Percentiles rank a stretch among this genome's conserved stretches.
Evolutionary conservation across 2,797 vertebrate genomes (phyloP).

Genomic region (Podargus strigoides): DNA sequence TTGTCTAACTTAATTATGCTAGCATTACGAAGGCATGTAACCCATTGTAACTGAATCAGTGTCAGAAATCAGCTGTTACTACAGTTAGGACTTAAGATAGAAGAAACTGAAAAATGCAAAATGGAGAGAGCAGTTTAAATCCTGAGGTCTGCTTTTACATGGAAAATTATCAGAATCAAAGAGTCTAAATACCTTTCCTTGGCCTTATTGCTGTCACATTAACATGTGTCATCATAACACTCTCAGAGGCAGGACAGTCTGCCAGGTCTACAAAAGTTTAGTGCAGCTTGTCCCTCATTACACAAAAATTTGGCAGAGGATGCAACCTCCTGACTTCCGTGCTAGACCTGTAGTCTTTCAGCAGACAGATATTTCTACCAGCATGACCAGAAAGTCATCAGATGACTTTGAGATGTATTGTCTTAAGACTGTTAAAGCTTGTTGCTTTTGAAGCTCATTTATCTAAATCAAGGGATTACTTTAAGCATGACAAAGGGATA

Average conservation of each 20-base stretch:
- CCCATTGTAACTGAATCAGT: not conserved
- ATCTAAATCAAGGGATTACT: constrained; percentile 11
- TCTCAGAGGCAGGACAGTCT: not conserved
- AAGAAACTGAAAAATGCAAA: not conserved
- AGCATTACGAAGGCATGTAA: not conserved
- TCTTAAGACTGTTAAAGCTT: not conserved
- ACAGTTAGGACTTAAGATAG: not conserved
- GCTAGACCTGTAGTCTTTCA: not conserved
- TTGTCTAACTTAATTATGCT: not conserved
- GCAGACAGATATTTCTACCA: not conserved
- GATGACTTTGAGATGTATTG: not conserved
- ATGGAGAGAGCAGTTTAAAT: not conserved
- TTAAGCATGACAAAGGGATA: not conserved
- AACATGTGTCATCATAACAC: rapidly evolving
- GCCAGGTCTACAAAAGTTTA: not conserved
- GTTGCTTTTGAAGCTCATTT: not conserved
- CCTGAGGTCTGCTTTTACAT: not conserved
- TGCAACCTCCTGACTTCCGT: not conserved
- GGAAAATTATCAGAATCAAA: not conserved
- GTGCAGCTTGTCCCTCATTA: not conserved
- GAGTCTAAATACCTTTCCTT: not conserved
- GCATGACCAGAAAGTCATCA: not conserved
- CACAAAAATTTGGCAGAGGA: not conserved
- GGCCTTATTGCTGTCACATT: not conserved
- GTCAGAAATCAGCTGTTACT: not conserved